Evolutionary conservation across 2,888 invertebrate species (phyloP), one percentile per base, ranked within the genome.

Genomic region (Lucinisca nassula): DNA sequence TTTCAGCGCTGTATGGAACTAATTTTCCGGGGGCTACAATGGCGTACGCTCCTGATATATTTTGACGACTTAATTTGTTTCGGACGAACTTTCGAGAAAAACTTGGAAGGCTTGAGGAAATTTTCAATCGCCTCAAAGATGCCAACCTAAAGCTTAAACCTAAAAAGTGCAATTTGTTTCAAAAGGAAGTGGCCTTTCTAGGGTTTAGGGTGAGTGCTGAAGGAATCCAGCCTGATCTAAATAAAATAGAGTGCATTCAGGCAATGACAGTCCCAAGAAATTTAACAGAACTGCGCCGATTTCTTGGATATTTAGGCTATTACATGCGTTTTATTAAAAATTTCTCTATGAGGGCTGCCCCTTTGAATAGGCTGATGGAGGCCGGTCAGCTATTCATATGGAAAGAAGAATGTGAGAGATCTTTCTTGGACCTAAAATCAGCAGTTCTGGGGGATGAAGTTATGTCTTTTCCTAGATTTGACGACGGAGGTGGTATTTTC

Each of bases 11-110:
- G 89, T 30, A 92, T 92, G 90, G 84, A 91, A 17, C 30, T 79
- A 49, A 78, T 91, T n/a, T 45, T 92, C 17, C 45, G 85, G 40
- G 88, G 81, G 4, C 45, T 92, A n/a, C 75, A 87, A 30, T 87
- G 82, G 67, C 30, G 78, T 10, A 78, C 72, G 4, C 73, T 89
- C 17, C 27, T 91, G 21, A 55, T 84, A 24, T 90, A 92, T 72
- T 24, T 92, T 37, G 92, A 92, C 77, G 92, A 92, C 58, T 84
- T 91, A 12, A 84, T 92, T 40, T 45, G 91, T 21, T 88, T 78
- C 32, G 78, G 77, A 27, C 32, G 49, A 8, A 84, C 84, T 12
- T 38, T 88, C 40, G 85, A 83, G n/a, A 76, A 80, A 77, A 32
- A 6, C 3, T 70, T 70, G 32, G 76, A 21, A 61, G 80, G 72